Base-by-base conservation (phyloP, 30 jellyfish, hydroid and myxozoan species). In the Nemopilema nomurai region DNA sequence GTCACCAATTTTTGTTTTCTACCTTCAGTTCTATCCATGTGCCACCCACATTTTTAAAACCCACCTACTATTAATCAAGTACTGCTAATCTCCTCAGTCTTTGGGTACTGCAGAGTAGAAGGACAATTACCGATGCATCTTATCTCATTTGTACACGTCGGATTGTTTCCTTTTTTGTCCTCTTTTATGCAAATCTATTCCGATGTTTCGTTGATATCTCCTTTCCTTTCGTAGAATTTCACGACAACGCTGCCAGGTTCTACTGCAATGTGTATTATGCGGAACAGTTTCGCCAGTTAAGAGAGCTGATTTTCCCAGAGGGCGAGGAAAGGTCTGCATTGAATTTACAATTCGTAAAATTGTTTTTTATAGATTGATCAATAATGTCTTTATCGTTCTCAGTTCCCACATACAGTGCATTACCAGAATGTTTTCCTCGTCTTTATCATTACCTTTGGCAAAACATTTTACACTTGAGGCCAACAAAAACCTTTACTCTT, bases 181-280 rank as follows among this genome's bases (percentile, higher is more conserved):
- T 62, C 67, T n/a, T 22, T 76, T 51, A 49, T 26, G 22, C 30
- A 74, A 32, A 30, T 0, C 23, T 16, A 53, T 16, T 20, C 68
- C 0, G 31, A 8, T 57, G n/a, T 1, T 71, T 8, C 19, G 3
- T 18, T 13, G 13, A 13, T 13, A 9, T 20, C 69, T 1, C 8
- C 0, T 8, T 51, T 62, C 57, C 52, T 6, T 80, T n/a, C 49
- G 57, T 41, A 91, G 97, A 91, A 70, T 91, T 91, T 67, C 97
- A 91, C 26, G 93, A 91, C 84, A 78, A 72, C 25, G 53, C 93
- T 8, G 91, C 97, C 19, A 91, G 80, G 71, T 91, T 91, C 79
- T 91, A 85, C 51, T 91, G 97, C 85, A 91, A 93, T 32, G 96
- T 91, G n/a, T 91, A 91, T 65, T 91, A 69, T 69, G 97, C 97